Conservation (phyloP, 2,888 invertebrate genomes). For the Falcaria lacertinaria region DNA sequence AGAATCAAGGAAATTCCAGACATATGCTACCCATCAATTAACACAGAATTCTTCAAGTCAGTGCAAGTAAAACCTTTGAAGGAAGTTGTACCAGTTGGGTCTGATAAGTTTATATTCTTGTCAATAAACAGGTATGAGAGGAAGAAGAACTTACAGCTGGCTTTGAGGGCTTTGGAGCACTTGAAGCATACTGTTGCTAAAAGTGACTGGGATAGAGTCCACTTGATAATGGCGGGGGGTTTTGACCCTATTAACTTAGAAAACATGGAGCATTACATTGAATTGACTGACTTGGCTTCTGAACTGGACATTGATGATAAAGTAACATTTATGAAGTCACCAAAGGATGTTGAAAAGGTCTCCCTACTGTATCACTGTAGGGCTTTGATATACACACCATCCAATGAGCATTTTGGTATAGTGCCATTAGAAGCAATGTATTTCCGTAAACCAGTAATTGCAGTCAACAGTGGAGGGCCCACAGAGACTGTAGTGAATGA, state of each 20-base stretch:
- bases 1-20: slow-evolving; percentile 85
- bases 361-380: slow-evolving; percentile 87
- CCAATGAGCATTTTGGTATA: slow-evolving; percentile 99
- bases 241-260: slow-evolving; percentile 93
- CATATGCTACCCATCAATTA: slow-evolving; percentile 96
- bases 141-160: slow-evolving; percentile 95
- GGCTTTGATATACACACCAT: slow-evolving; percentile 95
- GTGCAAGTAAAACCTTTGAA: slow-evolving; percentile 70
- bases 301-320: slow-evolving; percentile 84
- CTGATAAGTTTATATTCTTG: slow-evolving; percentile 86
- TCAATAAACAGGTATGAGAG: slow-evolving; percentile 98
- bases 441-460: slow-evolving; percentile 94
- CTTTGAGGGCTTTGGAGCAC: slow-evolving; percentile 88
- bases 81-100: slow-evolving; percentile 71
- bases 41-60: slow-evolving; percentile 84
- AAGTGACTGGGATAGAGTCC: slow-evolving; percentile 83
- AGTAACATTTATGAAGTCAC: slow-evolving; percentile 92
- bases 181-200: slow-evolving; percentile 76
- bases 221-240: slow-evolving; percentile 96
- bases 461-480: slow-evolving; percentile 97
- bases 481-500: slow-evolving; percentile 92
- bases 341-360: slow-evolving; percentile 91
- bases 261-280: slow-evolving; percentile 91
- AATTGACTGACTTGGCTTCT: slow-evolving; percentile 84
- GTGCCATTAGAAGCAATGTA: slow-evolving; percentile 99